A percentile compares a stretch with the other conserved stretches of the same genome.
Conservation (phyloP, 2,113 vertebrate species). For the Periophthalmodon schlosseri region DNA sequence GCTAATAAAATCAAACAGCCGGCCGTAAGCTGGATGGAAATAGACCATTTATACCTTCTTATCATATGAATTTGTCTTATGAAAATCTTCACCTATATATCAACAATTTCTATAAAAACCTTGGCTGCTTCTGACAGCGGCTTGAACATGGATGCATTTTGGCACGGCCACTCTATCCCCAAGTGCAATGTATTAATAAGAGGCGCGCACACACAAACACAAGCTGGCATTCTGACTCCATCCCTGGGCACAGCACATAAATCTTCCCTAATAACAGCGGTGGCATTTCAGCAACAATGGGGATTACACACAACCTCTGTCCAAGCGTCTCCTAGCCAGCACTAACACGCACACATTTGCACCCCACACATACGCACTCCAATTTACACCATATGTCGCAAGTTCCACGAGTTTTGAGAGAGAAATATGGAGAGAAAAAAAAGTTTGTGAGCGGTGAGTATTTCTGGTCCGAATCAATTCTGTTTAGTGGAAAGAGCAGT, state of each 20-base stretch:
- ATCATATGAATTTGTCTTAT: slow-evolving; percentile 10
- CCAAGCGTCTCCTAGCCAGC: slow-evolving; percentile 57
- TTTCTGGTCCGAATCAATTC: slow-evolving; percentile 16
- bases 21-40: background rate
- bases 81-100: slow-evolving; percentile 14
- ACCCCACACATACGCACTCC: slow-evolving; percentile 14
- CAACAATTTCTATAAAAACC: slow-evolving; percentile 40
- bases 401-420: slow-evolving; percentile 31
- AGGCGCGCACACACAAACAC: slow-evolving; percentile 26
- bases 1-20: background rate
- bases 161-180: slow-evolving; percentile 56
- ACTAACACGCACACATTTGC: slow-evolving; percentile 40
- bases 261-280: slow-evolving; percentile 75
- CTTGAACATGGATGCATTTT: slow-evolving; percentile 57
- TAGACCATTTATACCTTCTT: background rate
- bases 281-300: slow-evolving; percentile 78
- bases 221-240: slow-evolving; percentile 68
- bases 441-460: background rate
- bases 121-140: slow-evolving; percentile 50
- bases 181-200: slow-evolving; percentile 62
- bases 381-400: slow-evolving; percentile 33
- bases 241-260: slow-evolving; percentile 72
- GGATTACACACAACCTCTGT: slow-evolving; percentile 74
- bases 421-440: slow-evolving; percentile 14
- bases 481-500: background rate